Base-by-base conservation (phyloP, 2,888 invertebrate species). In the Eilema griseolum region DNA sequence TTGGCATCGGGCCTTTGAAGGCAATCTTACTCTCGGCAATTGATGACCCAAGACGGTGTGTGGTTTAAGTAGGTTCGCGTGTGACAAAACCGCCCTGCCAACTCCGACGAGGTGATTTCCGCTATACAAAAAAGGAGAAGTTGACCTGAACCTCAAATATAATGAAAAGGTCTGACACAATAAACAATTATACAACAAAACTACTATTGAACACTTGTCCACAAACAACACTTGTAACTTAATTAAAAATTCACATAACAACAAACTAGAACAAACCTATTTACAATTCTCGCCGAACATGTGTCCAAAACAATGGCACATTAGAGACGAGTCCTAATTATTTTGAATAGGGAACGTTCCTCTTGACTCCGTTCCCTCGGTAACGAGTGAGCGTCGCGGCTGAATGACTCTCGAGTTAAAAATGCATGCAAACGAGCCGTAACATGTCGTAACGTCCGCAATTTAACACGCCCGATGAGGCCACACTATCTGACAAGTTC, bases 321-420 rank as follows among this genome's bases (percentile, higher is more conserved):
- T 76, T 78, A 74, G 73, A 73, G 73, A 59, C 62, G 41, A 71
- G 78, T 77, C 81, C 81, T 81, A 81, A 81, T 81, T 81, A 82
- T 80, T 81, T 81, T 78, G 71, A 78, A 80, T 72, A 74, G 71
- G 61, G 70, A 71, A 73, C 76, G 64, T 65, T 61, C 60, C 68
- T 61, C 90, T 90, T 88, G 89, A 89, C 90, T 89, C 83, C 82
- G 82, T 88, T 88, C 83, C 81, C 79, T 73, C 79, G 76, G 81
- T 88, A 88, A 88, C 88, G 88, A 89, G 69, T 69, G 71, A 75
- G 76, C 75, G 74, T 64, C 73, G 67, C 79, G 72, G 67, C 66
- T 81, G 81, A 84, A 83, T 77, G 79, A 79, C 76, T 61, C 85
- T 89, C 78, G 80, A 79, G 84, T 88, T 88, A 88, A 88, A 89